Conservation (phyloP, 1,140 invertebrate species). For the Metaphire vulgaris region DNA sequence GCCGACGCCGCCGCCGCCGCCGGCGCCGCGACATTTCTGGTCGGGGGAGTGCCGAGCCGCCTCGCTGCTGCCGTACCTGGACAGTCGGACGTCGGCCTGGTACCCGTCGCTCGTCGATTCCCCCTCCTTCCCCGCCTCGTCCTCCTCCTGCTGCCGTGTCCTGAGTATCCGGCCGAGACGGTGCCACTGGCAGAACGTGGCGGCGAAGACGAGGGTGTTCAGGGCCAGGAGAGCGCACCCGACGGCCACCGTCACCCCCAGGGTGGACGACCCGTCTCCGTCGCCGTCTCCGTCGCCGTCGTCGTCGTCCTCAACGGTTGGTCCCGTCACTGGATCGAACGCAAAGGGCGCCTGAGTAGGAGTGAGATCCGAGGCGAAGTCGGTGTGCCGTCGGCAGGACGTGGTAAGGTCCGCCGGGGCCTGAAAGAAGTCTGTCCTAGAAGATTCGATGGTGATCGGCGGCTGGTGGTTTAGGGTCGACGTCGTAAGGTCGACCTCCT, state of each 20-base stretch:
- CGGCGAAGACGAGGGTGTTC: slow-evolving; percentile 86
- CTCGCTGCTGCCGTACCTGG: background rate
- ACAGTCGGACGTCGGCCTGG: background rate
- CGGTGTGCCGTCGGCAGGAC: background rate
- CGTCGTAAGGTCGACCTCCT: background rate
- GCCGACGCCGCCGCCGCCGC: no score
- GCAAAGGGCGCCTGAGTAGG: background rate
- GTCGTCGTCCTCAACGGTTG: slow-evolving; percentile 58
- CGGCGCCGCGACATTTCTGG: no score
- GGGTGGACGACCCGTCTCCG: no score
- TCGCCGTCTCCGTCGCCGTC: slow-evolving; percentile 3
- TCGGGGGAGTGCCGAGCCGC: no score
- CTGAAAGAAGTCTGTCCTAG: slow-evolving; percentile 4
- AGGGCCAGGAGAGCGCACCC: slow-evolving; percentile 80
- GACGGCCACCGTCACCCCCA: slow-evolving; percentile 85
- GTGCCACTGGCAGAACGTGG: slow-evolving; percentile 86
- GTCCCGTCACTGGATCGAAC: slow-evolving; percentile 37
- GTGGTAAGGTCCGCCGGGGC: slow-evolving; percentile 8
- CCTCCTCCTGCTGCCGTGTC: no score
- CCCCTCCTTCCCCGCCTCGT: background rate
- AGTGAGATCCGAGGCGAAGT: no score
- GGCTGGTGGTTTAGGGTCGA: slow-evolving; percentile 6
- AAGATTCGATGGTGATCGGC: no score
- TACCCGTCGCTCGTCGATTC: background rate
- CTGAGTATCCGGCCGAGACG: slow-evolving; percentile 12